Evolutionary conservation across 2,888 invertebrate genomes (phyloP), one percentile per base, ranked within the genome.

Genomic region (Drosophila nr. perissopoda): DNA sequence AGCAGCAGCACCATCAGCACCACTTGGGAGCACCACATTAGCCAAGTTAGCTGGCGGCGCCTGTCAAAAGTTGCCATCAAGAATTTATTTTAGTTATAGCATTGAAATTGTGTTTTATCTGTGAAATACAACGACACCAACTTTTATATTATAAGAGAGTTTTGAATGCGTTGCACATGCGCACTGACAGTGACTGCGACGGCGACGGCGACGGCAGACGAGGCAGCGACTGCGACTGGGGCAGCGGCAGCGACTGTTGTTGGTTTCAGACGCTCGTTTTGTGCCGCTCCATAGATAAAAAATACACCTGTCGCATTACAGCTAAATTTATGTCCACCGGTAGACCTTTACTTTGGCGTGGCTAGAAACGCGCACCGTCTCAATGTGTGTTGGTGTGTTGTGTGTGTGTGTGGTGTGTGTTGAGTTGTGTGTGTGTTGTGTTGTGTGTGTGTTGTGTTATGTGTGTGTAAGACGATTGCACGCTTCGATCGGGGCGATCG

Each of bases 271-370:
- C 66, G 69, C 70, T 87, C 83, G 80, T 78, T 85, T 87, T 75
- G 78, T 88, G 87, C 85, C 83, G 83, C 73, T 87, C 82, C 90
- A 91, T 89, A 90, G 88, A 87, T 87, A 87, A 90, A 87, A 87
- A 91, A 91, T 91, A 92, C 91, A 91, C 91, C 91, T 91, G 91
- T 91, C 91, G 92, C 91, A 92, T 92, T 91, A 91, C 92, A 89
- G 90, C 84, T 87, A 90, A 92, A 91, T 92, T 92, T 92, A 91
- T 91, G 91, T 91, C 87, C 92, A 91, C 91, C 91, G 92, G 92
- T 91, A 91, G 91, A 91, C 91, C 91, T 91, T 91, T 91, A 85
- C 88, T 87, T 87, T 83, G 90, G 90, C 76, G 87, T 76, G 90
- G 80, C 90, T 90, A 90, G 86, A 90, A 89, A 85, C 87, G 90